Evolutionary conservation across 2,888 invertebrate genomes (phyloP).

Genomic region (Eupithecia centaureata): DNA sequence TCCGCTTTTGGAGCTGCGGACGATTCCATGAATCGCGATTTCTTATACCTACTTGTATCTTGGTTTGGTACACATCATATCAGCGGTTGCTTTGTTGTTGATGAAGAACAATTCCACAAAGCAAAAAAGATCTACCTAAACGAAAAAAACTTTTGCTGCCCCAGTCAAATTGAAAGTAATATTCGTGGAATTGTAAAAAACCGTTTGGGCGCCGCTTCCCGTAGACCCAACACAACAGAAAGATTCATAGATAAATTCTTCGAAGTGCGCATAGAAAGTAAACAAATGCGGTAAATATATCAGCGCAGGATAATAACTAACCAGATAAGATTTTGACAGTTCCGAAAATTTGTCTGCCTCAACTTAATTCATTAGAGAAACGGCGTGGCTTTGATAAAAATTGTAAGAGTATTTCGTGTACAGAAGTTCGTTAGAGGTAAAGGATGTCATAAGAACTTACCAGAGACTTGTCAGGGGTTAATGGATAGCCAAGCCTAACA

Average conservation of each 20-base stretch:
- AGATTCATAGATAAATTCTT: constrained; percentile 22
- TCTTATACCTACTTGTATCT: not conserved
- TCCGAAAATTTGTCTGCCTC: constrained; percentile 7
- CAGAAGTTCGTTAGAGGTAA: not conserved
- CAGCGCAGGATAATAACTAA: constrained; percentile 21
- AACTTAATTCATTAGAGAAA: not conserved
- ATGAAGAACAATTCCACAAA: not conserved
- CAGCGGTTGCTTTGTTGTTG: not conserved
- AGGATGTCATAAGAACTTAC: not conserved
- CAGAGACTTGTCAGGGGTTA: constrained; percentile 5
- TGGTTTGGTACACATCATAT: not conserved
- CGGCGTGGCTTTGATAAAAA: not conserved
- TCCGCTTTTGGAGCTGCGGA: not conserved
- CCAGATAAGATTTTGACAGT: constrained; percentile 26
- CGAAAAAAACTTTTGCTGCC: not conserved
- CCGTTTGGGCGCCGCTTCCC: constrained; percentile 12
- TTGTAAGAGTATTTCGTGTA: not conserved
- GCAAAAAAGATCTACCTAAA: not conserved
- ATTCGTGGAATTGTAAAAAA: constrained; percentile 10
- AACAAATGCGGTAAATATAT: constrained; percentile 26
- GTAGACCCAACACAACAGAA: constrained; percentile 21
- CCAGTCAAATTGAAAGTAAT: constrained; percentile 2
- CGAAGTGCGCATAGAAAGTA: constrained; percentile 22
- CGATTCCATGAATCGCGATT: not conserved
- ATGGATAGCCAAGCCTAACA: not conserved